phyloP scores from a whole-genome alignment of 2,888 invertebrate species.

The Theretra japonica region DNA sequence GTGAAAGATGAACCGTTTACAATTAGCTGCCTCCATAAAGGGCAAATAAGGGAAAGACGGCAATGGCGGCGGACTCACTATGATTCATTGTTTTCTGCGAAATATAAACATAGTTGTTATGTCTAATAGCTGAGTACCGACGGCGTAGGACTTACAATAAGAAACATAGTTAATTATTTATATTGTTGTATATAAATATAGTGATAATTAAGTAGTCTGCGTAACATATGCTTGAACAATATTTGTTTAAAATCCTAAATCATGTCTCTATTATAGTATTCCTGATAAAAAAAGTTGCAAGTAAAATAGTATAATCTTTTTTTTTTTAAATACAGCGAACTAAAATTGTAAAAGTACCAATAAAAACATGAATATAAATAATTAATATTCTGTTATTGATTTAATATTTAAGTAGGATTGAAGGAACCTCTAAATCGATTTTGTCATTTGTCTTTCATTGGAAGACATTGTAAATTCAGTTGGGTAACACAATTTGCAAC shows the following conservation, averaged over 20 bases:
- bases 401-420: background rate
- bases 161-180: background rate
- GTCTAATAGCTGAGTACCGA: background rate
- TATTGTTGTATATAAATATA: too few relatives aligned
- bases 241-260: too few relatives aligned
- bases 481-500: conserved; percentile 15
- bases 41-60: conserved; percentile 19
- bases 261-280: too few relatives aligned
- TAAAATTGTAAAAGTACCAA: too few relatives aligned
- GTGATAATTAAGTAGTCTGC: too few relatives aligned
- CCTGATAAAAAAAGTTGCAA: too few relatives aligned
- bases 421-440: background rate
- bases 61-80: background rate
- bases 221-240: too few relatives aligned
- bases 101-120: background rate
- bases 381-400: background rate
- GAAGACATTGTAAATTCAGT: background rate
- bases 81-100: conserved; percentile 16
- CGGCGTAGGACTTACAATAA: background rate
- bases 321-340: too few relatives aligned
- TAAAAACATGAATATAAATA: too few relatives aligned
- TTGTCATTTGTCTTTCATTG: conserved; percentile 17
- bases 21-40: conserved; percentile 35
- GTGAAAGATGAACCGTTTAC: conserved; percentile 37
- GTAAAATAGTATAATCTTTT: too few relatives aligned